phyloP scores from a whole-genome alignment of 2,113 vertebrate species.

The Aspidoscelis tigris region DNA sequence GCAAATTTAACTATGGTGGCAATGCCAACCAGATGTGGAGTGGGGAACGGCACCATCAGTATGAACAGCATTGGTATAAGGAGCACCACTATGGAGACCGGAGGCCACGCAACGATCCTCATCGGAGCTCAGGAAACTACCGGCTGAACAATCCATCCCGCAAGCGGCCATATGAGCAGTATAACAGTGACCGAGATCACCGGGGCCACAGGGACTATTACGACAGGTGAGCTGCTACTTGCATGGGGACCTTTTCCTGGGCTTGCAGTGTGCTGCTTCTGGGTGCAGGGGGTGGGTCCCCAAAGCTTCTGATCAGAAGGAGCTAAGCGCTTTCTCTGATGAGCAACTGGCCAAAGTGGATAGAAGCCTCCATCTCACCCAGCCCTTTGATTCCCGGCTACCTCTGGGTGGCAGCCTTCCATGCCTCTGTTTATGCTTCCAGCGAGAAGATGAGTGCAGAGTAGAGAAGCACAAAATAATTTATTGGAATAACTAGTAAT shows the following conservation, averaged over 20 bases:
- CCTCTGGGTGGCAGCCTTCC: background rate
- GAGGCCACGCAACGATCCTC: constrained; percentile 84
- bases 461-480: too few relatives aligned
- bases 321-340: background rate
- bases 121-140: constrained; percentile 89
- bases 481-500: too few relatives aligned
- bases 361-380: too few relatives aligned
- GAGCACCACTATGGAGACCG: constrained; percentile 93
- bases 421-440: too few relatives aligned
- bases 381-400: background rate
- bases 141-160: constrained; percentile 87
- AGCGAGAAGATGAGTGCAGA: too few relatives aligned
- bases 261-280: too few relatives aligned
- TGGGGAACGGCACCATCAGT: constrained; percentile 91
- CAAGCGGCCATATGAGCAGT: constrained; percentile 92
- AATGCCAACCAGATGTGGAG: constrained; percentile 88
- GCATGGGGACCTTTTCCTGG: too few relatives aligned
- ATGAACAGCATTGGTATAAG: constrained; percentile 93
- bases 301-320: background rate
- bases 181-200: constrained; percentile 93
- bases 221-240: constrained; percentile 80
- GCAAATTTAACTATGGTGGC: constrained; percentile 89
- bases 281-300: background rate
- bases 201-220: constrained; percentile 92
- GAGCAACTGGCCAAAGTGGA: too few relatives aligned